Percentiles rank a stretch among this genome's conserved stretches.
Evolutionary conservation across 2,888 invertebrate species (phyloP).

Genomic region (Acleris holmiana): DNA sequence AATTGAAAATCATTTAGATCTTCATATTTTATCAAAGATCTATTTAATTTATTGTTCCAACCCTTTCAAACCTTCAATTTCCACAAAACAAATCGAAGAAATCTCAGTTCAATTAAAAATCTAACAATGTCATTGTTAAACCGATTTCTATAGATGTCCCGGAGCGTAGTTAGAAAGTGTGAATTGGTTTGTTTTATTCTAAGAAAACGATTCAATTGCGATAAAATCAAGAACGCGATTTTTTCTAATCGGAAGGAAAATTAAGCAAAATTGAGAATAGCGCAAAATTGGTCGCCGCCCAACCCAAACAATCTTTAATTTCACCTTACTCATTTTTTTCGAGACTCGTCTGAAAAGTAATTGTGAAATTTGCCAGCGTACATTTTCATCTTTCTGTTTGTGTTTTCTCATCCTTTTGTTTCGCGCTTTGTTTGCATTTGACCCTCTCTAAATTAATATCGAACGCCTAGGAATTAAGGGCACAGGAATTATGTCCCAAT

Average conservation of each 20-base stretch:
- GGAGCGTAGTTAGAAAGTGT: slow-evolving; percentile 15
- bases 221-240: slow-evolving; percentile 7
- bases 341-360: slow-evolving; percentile 45
- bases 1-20: slow-evolving; percentile 7
- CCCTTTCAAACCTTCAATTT: neutral
- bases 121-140: slow-evolving; percentile 7
- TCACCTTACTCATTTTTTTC: slow-evolving; percentile 61
- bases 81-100: neutral
- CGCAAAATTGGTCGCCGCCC: slow-evolving; percentile 50
- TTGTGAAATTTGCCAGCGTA: slow-evolving; percentile 49
- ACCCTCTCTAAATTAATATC: slow-evolving; percentile 61
- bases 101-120: slow-evolving; percentile 12
- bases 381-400: slow-evolving; percentile 47
- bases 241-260: slow-evolving; percentile 13
- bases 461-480: slow-evolving; percentile 55
- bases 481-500: slow-evolving; percentile 53
- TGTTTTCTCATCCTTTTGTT: slow-evolving; percentile 35
- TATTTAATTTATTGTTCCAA: neutral
- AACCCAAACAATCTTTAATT: slow-evolving; percentile 61
- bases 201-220: neutral
- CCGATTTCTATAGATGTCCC: slow-evolving; percentile 18
- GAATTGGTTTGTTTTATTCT: slow-evolving; percentile 13
- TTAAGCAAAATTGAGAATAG: slow-evolving; percentile 18
- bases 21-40: slow-evolving; percentile 1
- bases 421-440: slow-evolving; percentile 55